Evolutionary conservation across 2,888 invertebrate species (phyloP).

Genomic region (Penaeus monodon): DNA sequence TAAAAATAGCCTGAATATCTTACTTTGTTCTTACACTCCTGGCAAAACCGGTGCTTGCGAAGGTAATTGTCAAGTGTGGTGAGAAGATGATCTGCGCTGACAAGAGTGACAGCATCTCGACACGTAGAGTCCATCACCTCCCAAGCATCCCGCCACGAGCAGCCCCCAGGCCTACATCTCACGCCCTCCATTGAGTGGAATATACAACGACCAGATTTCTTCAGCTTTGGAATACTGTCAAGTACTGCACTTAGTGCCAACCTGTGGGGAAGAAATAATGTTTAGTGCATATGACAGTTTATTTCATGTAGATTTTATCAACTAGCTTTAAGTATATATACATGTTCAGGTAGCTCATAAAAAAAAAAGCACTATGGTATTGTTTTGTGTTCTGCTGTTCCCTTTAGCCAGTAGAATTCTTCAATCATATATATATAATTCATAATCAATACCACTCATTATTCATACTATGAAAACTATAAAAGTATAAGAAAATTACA

Average conservation of each 20-base stretch:
- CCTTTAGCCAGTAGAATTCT: no score
- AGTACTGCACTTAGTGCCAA: slow-evolving; percentile 65
- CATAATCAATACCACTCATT: no score
- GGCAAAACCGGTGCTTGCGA: slow-evolving; percentile 81
- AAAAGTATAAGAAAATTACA: no score
- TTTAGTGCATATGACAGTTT: no score
- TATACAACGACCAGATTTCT: slow-evolving; percentile 89
- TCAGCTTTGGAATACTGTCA: slow-evolving; percentile 77
- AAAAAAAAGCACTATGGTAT: no score
- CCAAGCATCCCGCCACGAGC: slow-evolving; percentile 74
- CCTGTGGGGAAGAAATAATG: slow-evolving; percentile 67
- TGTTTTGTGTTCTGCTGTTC: no score
- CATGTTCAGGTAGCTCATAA: no score
- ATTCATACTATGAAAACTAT: no score
- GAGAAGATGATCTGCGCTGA: slow-evolving; percentile 86
- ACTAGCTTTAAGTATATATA: no score
- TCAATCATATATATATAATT: no score
- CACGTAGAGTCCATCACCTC: slow-evolving; percentile 71
- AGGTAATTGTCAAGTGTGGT: slow-evolving; percentile 90
- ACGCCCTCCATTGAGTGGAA: slow-evolving; percentile 91
- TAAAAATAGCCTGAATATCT: slow-evolving; percentile 27
- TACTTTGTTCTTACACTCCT: slow-evolving; percentile 57
- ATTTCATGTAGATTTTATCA: no score
- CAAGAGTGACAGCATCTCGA: slow-evolving; percentile 79
- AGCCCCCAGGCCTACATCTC: slow-evolving; percentile 78